Base-by-base conservation (phyloP, 1,140 invertebrate species). In the Lucilia sericata region DNA sequence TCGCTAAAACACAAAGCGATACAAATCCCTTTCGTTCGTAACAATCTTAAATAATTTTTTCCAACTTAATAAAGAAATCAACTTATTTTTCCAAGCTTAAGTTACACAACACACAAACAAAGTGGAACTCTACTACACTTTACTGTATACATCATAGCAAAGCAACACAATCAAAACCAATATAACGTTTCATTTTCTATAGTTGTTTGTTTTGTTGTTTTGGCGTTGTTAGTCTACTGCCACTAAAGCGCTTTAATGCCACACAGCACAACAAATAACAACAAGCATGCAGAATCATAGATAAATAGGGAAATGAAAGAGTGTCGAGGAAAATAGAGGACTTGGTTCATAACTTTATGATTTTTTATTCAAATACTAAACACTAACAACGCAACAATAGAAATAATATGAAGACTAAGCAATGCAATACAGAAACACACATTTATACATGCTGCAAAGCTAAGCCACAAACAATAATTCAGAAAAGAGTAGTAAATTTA, bases 21-120 rank as follows among this genome's bases (percentile, higher is more conserved):
- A 55, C 51, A 55, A 55, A 55, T 55, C 51, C 51, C 51, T 5
- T 49, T 17, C 51, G 13, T 17, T 17, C 51, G 17, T n/a, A 55
- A 55, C 51, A 55, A 55, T 55, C 51, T 55, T 55, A 55, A 55
- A 55, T 55, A 55, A 55, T 55, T 55, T 51, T n/a, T 55, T 55
- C 42, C 13, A 55, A 55, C 51, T 55, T 17, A 55, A 55, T 55
- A 55, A 55, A 55, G 51, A 55, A 55, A 55, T 55, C 51, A 55
- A 12, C 51, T 55, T 55, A 55, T 55, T 55, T 55, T 42, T 14
- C 51, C 7, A 55, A 55, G 51, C 51, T 55, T 55, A 55, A 55
- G 51, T 55, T 55, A 55, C 51, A 42, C 42, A 42, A 42, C 42
- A 42, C 42, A 2, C n/a, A n/a, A n/a, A 10, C 42, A 42, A 7